phyloP scores from a whole-genome alignment of 2,113 vertebrate genomes.

The Lynx canadensis region DNA sequence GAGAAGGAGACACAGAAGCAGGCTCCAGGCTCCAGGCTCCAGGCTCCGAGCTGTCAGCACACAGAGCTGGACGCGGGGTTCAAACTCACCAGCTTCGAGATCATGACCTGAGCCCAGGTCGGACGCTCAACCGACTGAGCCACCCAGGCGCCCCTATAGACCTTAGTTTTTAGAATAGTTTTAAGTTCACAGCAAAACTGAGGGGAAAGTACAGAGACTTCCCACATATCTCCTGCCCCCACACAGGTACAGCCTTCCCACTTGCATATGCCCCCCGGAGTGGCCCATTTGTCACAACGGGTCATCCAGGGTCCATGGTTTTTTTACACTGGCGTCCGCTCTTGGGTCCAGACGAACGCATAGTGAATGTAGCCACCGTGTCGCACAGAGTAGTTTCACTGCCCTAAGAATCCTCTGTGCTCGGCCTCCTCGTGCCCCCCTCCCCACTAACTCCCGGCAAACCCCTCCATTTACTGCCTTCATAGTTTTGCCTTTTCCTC shows the following conservation, averaged over 20 bases:
- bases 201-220: not conserved
- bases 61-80: too few species aligned
- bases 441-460: not conserved
- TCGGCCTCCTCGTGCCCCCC: not conserved
- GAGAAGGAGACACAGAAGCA: too few species aligned
- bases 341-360: not conserved
- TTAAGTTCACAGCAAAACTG: not conserved
- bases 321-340: not conserved
- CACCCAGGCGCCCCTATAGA: not conserved
- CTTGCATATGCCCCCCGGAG: not conserved
- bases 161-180: not conserved
- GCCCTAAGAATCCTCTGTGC: not conserved
- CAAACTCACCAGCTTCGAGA: too few species aligned
- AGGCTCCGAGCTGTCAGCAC: too few species aligned
- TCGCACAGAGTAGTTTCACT: not conserved
- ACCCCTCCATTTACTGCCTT: not conserved
- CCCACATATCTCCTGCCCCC: not conserved
- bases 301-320: not conserved
- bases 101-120: too few species aligned
- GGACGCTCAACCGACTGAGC: too few species aligned
- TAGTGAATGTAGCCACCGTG: not conserved
- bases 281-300: not conserved
- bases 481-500: not conserved
- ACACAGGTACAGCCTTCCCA: not conserved
- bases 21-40: too few species aligned